Evolutionary conservation across 2,113 vertebrate species (phyloP), one percentile per base, ranked within the genome.

Genomic region (Dromas ardeola): DNA sequence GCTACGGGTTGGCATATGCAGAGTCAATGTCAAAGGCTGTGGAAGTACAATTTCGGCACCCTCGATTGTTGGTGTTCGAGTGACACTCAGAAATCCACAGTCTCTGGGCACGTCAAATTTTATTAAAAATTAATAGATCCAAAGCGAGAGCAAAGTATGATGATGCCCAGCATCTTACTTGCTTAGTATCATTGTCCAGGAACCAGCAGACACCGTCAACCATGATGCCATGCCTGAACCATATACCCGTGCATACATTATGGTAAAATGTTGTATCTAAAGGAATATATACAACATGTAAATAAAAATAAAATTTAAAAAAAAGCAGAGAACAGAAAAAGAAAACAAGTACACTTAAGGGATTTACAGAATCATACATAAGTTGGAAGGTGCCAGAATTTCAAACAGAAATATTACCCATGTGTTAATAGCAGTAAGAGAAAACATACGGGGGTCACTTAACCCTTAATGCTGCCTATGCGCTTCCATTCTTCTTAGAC

Each of bases 121-220:
- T 95, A 96, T 95, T 92, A 86, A 92, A 94, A 97, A 96, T 80
- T 6, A 49, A 55, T 53, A 86, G 67, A 69, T 83, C 50, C 76
- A 97, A 93, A 88, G 82, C 88, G 65, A 82, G 40, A 92, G 79
- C 82, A 77, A 95, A 95, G 71, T 30, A 52, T 0, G 16, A 80
- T 30, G 94, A 93, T 86, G 88, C 49, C 72, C 93, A 95, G 91
- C 79, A 93, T 80, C 91, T 56, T 69, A 76, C 82, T 86, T 34
- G 53, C 53, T 90, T 10, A 72, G n/a, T 38, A 47, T 34, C 61
- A 47, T 14, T 77, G 91, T 62, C 62, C 82, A 95, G 63, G 82
- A 73, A 92, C 49, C 86, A 95, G 88, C 45, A 86, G 77, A 65
- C 71, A 42, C 34, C 11, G 36, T 65, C 30, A 77, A 56, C 40